Percentiles rank a stretch among this genome's conserved stretches.
Evolutionary conservation across 2,888 invertebrate species (phyloP).

Genomic region (Crematogaster levior): DNA sequence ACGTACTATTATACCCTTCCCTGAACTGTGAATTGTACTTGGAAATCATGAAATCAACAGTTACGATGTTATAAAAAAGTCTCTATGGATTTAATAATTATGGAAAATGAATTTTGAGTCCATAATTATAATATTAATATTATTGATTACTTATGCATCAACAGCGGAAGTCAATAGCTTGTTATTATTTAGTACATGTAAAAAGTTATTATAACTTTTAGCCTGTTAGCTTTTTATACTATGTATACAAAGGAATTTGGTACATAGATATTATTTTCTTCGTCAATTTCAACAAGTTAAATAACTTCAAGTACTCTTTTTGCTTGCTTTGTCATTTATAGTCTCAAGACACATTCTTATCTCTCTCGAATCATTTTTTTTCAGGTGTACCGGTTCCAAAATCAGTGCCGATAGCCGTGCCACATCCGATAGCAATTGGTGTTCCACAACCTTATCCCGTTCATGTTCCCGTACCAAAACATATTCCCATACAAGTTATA

Average conservation of each 20-base stretch:
- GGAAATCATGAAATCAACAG: background rate
- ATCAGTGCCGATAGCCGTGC: conserved; percentile 87
- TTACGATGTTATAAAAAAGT: background rate
- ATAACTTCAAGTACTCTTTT: background rate
- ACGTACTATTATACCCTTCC: conserved; percentile 42
- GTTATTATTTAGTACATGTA: background rate
- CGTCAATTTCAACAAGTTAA: background rate
- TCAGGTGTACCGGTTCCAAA: conserved; percentile 85
- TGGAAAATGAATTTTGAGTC: background rate
- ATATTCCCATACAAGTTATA: conserved; percentile 89
- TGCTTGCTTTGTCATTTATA: background rate
- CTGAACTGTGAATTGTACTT: background rate
- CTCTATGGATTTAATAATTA: conserved; percentile 11
- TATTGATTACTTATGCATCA: background rate
- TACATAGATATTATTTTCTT: background rate
- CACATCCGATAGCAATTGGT: conserved; percentile 88
- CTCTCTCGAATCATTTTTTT: background rate
- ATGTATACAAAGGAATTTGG: background rate
- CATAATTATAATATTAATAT: background rate
- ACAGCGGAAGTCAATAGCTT: background rate
- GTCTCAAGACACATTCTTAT: background rate
- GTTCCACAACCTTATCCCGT: conserved; percentile 90
- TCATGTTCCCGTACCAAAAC: conserved; percentile 90
- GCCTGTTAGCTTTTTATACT: background rate
- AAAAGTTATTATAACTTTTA: background rate